These are phyloP conservation scores for Mimumesa dahlbomi DNA, from an alignment of 2,888 invertebrate species.

Conservation along the genomic window DNA sequence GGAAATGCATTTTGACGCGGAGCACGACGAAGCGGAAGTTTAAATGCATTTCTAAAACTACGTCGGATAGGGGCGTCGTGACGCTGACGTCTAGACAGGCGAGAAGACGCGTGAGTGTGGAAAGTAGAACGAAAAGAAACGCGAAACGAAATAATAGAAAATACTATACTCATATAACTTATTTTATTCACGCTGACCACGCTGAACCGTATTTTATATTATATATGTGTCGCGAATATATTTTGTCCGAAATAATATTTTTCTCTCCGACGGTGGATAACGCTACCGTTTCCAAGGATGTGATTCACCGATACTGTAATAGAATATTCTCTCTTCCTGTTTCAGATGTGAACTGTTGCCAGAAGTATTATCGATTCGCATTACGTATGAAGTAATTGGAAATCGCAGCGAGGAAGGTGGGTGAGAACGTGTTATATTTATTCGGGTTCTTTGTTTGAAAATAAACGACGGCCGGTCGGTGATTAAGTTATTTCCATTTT, in stretches of 20 bases:
- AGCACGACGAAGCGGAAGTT: constrained; percentile 53
- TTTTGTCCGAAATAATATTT: constrained; percentile 39
- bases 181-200: constrained; percentile 31
- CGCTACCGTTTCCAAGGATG: constrained; percentile 28
- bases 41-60: constrained; percentile 59
- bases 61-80: constrained; percentile 4
- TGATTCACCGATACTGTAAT: constrained; percentile 28
- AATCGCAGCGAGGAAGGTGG: constrained; percentile 68
- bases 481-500: neutral
- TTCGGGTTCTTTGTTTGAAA: too few relatives aligned
- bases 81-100: neutral
- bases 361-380: constrained; percentile 72
- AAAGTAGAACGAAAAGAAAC: neutral
- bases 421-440: constrained; percentile 21
- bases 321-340: constrained; percentile 53
- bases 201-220: constrained; percentile 19
- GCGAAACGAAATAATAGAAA: neutral
- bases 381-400: constrained; percentile 68
- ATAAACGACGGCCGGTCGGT: too few relatives aligned
- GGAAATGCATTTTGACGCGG: constrained; percentile 53
- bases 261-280: constrained; percentile 25
- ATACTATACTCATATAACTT: constrained; percentile 25
- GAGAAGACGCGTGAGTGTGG: neutral
- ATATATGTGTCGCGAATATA: constrained; percentile 33
- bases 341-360: constrained; percentile 72